Conservation (phyloP, 92 coral and sea anemone species). For the Blastomussa wellsi region DNA sequence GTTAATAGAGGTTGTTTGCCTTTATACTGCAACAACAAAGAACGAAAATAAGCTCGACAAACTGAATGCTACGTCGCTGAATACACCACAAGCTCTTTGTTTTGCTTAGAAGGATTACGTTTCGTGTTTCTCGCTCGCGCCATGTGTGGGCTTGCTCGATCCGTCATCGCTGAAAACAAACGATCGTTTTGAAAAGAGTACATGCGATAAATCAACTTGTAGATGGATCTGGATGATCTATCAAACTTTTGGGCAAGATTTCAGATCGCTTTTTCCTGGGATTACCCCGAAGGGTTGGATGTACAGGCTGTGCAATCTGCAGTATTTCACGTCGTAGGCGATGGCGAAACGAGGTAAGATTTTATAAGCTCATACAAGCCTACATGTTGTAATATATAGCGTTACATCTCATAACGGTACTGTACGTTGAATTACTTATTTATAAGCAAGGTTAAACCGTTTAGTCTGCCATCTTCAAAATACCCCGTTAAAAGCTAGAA, state of each 20-base stretch:
- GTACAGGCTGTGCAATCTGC: constrained; percentile 82
- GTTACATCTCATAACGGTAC: constrained; percentile 3
- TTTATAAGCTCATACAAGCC: not conserved
- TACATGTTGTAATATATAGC: not conserved
- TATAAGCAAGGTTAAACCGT: not conserved
- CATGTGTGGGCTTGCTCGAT: constrained; percentile 11
- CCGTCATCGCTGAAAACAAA: constrained; percentile 16
- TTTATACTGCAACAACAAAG: not conserved
- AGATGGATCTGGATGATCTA: constrained; percentile 80
- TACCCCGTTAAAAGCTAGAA: not conserved
- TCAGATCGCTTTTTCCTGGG: constrained; percentile 90
- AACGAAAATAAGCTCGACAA: constrained; percentile 6
- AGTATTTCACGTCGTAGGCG: constrained; percentile 87
- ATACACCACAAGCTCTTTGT: constrained; percentile 10
- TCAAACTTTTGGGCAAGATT: constrained; percentile 91
- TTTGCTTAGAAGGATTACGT: constrained; percentile 28
- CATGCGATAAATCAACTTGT: not conserved
- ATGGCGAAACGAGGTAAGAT: constrained; percentile 72
- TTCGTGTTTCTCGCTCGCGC: constrained; percentile 17
- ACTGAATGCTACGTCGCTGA: constrained; percentile 7
- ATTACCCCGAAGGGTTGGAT: constrained; percentile 85
- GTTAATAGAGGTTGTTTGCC: constrained; percentile 20
- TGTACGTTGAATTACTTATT: not conserved
- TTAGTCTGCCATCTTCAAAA: not conserved
- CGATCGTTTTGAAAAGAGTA: constrained; percentile 12